Percentiles rank a stretch among this genome's conserved stretches.
Conservation (phyloP, 2,888 invertebrate species). For the Latrodectus elegans region DNA sequence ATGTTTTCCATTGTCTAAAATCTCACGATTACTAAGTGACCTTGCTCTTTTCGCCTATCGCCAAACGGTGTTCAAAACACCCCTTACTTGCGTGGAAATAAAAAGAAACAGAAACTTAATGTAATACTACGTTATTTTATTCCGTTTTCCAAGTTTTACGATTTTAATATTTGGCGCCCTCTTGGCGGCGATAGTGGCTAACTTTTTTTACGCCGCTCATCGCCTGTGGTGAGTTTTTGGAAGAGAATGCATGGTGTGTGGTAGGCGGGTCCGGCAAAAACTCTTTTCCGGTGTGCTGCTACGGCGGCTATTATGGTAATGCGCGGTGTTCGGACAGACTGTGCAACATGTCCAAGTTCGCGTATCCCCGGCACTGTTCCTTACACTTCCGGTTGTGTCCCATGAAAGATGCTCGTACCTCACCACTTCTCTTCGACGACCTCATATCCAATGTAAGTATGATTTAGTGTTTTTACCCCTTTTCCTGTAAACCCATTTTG, state of each 20-base stretch:
- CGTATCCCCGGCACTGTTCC: slow-evolving; percentile 51
- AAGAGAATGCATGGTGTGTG: too few species aligned
- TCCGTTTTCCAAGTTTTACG: not conserved
- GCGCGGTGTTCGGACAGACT: slow-evolving; percentile 5
- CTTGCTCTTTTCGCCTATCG: not conserved
- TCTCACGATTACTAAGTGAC: not conserved
- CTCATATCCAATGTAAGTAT: slow-evolving; percentile 68
- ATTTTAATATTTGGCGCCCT: not conserved
- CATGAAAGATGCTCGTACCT: slow-evolving; percentile 68
- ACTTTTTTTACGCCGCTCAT: not conserved
- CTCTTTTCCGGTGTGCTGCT: slow-evolving; percentile 4
- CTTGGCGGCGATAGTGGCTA: not conserved
- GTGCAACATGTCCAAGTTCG: slow-evolving; percentile 54
- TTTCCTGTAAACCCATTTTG: not conserved
- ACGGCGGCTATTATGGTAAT: not conserved
- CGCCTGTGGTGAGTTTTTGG: not conserved
- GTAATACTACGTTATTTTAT: not conserved
- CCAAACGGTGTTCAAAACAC: not conserved
- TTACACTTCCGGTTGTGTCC: slow-evolving; percentile 71
- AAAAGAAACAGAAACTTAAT: not conserved
- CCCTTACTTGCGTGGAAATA: not conserved
- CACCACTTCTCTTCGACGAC: slow-evolving; percentile 56
- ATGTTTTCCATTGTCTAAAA: not conserved
- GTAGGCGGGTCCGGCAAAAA: slow-evolving; percentile 25
- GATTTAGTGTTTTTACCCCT: slow-evolving; percentile 2